Conservation (phyloP, 2,888 invertebrate genomes). For the Chaitophorus viminalis region DNA sequence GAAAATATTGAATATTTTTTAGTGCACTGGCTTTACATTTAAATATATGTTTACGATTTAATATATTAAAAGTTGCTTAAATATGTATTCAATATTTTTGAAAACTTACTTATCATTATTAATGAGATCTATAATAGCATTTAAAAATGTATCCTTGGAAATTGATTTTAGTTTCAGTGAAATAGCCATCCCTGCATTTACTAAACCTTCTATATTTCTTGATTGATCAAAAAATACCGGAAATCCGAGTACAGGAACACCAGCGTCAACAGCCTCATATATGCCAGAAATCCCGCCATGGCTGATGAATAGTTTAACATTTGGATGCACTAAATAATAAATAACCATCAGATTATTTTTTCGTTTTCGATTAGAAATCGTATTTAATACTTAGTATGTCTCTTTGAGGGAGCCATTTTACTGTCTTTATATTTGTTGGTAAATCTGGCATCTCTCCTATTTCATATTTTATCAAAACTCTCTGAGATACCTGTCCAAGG, state of each 20-base stretch:
- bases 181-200: neutral
- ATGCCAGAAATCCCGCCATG: slow-evolving; percentile 18
- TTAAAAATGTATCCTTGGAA: neutral
- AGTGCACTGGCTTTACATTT: neutral
- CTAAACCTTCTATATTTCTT: slow-evolving; percentile 1
- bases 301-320: slow-evolving; percentile 22
- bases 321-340: neutral
- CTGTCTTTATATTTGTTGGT: neutral
- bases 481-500: neutral
- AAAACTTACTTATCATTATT: slow-evolving; percentile 1
- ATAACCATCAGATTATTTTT: neutral
- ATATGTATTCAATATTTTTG: too few species aligned
- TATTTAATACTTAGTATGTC: slow-evolving; percentile 16
- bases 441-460: neutral
- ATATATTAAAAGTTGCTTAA: neutral
- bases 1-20: neutral
- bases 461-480: slow-evolving; percentile 22
- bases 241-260: slow-evolving; percentile 10
- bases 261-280: slow-evolving; percentile 25
- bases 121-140: neutral
- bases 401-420: neutral
- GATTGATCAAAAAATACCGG: neutral
- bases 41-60: neutral
- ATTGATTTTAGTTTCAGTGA: neutral
- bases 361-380: neutral